phyloP scores from a whole-genome alignment of 2,888 invertebrate species.

The Melanostoma scalare region DNA sequence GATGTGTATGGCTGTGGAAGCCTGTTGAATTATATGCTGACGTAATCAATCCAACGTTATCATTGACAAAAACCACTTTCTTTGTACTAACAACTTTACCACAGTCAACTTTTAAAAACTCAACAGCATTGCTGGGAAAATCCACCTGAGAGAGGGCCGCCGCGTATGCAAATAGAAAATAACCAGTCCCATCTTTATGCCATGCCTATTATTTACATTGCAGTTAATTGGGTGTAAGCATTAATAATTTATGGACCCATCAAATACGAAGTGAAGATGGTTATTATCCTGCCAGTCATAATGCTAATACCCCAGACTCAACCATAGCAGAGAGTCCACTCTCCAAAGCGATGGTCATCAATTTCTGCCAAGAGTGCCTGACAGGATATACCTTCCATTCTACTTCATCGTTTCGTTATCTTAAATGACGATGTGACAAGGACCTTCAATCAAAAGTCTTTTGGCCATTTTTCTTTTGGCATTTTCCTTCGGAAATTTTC shows the following conservation, averaged over 20 bases:
- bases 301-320: slow-evolving; percentile 37
- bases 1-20: too few species aligned
- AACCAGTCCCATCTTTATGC: slow-evolving; percentile 7
- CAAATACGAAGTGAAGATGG: slow-evolving; percentile 19
- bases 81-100: too few species aligned
- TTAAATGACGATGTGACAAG: slow-evolving; percentile 59
- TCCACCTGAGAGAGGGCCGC: background rate
- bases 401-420: slow-evolving; percentile 37
- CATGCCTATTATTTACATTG: slow-evolving; percentile 42
- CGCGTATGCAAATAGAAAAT: slow-evolving; percentile 46
- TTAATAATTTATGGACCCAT: slow-evolving; percentile 44
- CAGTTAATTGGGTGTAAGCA: slow-evolving; percentile 64
- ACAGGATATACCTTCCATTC: slow-evolving; percentile 13
- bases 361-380: slow-evolving; percentile 27
- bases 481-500: background rate
- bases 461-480: slow-evolving; percentile 52
- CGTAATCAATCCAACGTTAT: too few species aligned
- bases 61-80: too few species aligned
- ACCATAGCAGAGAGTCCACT: slow-evolving; percentile 6
- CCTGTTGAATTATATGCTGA: too few species aligned
- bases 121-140: slow-evolving; percentile 3
- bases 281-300: slow-evolving; percentile 54
- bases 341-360: slow-evolving; percentile 36
- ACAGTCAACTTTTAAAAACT: background rate
- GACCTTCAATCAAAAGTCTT: slow-evolving; percentile 64